phyloP scores from a whole-genome alignment of 1,140 invertebrate genomes.

The Ceratina calcarata region DNA sequence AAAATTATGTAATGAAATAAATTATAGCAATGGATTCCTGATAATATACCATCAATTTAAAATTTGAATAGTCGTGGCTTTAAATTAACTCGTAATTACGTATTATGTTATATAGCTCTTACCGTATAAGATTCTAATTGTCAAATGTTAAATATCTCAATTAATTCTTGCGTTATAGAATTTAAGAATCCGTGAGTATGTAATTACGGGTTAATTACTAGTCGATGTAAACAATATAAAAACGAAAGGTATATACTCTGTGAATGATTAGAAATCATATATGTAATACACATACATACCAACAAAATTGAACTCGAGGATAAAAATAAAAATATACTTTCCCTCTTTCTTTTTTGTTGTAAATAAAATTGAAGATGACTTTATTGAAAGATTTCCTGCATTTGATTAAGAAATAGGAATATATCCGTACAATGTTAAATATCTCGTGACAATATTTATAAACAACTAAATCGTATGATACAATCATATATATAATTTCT shows the following conservation, averaged over 20 bases:
- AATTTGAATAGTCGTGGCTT: not conserved
- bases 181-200: not conserved
- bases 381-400: conserved; percentile 44
- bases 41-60: not conserved
- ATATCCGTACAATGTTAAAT: conserved; percentile 56
- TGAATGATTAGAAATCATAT: not conserved
- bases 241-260: not conserved
- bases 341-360: conserved; percentile 31
- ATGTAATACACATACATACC: conserved; percentile 2
- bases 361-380: conserved; percentile 50
- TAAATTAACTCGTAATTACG: conserved; percentile 26
- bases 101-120: not conserved
- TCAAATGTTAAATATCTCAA: not conserved
- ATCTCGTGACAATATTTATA: conserved; percentile 58
- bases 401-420: conserved; percentile 53
- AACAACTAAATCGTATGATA: conserved; percentile 70
- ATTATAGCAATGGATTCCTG: not conserved
- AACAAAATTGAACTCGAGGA: conserved; percentile 20
- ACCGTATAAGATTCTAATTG: not conserved
- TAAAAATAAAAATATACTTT: conserved; percentile 27
- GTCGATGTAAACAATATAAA: not conserved
- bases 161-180: not conserved
- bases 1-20: conserved; percentile 7
- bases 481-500: conserved; percentile 68
- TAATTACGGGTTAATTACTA: conserved; percentile 22